Percentiles rank a stretch among this genome's conserved stretches.
Conservation (phyloP, 2,113 vertebrate species). For the Channa argus region DNA sequence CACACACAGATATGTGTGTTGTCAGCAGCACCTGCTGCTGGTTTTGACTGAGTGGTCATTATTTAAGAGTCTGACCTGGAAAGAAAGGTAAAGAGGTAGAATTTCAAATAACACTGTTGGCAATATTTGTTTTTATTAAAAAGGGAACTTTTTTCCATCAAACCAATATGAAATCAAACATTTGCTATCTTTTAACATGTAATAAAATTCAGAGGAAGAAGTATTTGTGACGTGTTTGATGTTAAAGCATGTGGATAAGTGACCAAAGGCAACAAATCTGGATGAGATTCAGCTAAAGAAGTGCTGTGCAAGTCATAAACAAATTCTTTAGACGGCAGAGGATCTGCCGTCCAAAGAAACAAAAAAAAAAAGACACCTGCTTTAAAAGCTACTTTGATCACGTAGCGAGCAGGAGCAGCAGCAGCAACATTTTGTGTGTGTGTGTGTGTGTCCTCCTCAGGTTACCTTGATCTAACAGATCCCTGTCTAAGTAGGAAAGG, state of each 20-base stretch:
- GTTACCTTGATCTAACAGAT: conserved; percentile 43
- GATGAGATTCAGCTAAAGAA: conserved; percentile 16
- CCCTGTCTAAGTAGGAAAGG: conserved; percentile 38
- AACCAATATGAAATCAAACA: conserved; percentile 10
- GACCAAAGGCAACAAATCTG: conserved; percentile 27
- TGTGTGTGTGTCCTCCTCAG: conserved; percentile 49
- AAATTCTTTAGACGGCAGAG: conserved; percentile 3
- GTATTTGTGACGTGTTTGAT: conserved; percentile 31
- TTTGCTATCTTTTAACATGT: neutral
- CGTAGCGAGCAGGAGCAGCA: conserved; percentile 19
- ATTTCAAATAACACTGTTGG: neutral
- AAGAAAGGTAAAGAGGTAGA: conserved; percentile 5
- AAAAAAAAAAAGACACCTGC: neutral
- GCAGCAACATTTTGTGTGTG: too few relatives aligned
- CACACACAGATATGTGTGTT: conserved; percentile 8
- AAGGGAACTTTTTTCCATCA: neutral
- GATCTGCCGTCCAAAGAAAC: neutral
- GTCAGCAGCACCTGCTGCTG: conserved; percentile 47
- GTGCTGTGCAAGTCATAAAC: neutral
- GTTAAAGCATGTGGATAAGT: conserved; percentile 13
- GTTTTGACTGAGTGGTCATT: conserved; percentile 27
- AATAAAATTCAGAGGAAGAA: neutral
- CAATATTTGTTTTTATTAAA: conserved; percentile 12
- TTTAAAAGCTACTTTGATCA: conserved; percentile 3
- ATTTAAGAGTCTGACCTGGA: conserved; percentile 8